Evolutionary conservation across 2,113 vertebrate genomes (phyloP).

Genomic region (Cichladusa arquata): DNA sequence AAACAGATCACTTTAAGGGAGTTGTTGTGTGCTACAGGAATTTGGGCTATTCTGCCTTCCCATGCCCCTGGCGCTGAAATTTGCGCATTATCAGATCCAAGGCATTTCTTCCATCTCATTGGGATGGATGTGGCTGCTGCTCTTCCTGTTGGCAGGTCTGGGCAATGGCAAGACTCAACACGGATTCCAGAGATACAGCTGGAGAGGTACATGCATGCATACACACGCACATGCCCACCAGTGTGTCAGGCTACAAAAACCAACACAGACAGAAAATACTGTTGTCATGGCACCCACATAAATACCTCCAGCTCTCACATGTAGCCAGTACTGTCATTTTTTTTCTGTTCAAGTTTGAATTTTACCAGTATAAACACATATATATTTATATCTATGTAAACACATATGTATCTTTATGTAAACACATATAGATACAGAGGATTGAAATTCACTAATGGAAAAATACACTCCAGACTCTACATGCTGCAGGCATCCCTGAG

Average conservation of each 20-base stretch:
- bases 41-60: neutral
- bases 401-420: no score
- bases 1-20: neutral
- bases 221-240: neutral
- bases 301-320: neutral
- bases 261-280: neutral
- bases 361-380: neutral
- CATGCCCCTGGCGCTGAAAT: neutral
- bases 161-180: neutral
- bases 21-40: accelerated
- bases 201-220: neutral
- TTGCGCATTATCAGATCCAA: neutral
- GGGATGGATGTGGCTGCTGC: neutral
- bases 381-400: no score
- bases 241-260: neutral
- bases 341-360: neutral
- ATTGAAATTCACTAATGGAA: neutral
- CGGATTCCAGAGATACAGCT: neutral
- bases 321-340: neutral
- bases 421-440: neutral
- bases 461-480: neutral
- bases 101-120: neutral
- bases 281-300: neutral
- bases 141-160: neutral
- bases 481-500: neutral